phyloP scores from a whole-genome alignment of 2,888 invertebrate genomes.

The Oxycera nigricornis region DNA sequence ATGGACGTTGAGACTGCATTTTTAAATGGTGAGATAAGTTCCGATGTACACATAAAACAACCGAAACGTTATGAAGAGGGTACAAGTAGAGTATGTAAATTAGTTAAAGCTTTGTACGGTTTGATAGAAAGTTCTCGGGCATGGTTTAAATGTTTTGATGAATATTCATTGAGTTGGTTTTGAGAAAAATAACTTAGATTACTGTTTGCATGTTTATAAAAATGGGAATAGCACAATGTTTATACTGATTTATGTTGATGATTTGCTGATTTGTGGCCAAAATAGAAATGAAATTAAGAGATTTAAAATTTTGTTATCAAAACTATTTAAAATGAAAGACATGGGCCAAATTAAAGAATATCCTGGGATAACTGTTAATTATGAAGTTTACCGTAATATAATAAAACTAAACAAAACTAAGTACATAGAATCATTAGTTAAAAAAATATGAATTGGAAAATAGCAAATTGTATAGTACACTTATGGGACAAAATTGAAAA shows the following conservation, averaged over 20 bases:
- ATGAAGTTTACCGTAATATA: background rate
- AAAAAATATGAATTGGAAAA: slow-evolving; percentile 35
- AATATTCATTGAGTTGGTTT: background rate
- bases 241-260: background rate
- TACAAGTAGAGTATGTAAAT: slow-evolving; percentile 51
- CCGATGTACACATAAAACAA: slow-evolving; percentile 49
- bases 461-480: slow-evolving; percentile 41
- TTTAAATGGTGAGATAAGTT: slow-evolving; percentile 46
- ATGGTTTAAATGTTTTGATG: too few relatives aligned
- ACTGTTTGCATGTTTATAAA: background rate
- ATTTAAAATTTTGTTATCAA: too few relatives aligned
- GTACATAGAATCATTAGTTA: slow-evolving; percentile 36
- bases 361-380: slow-evolving; percentile 1
- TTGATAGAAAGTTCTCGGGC: slow-evolving; percentile 33
- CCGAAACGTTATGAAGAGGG: slow-evolving; percentile 51
- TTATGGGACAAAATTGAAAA: slow-evolving; percentile 43
- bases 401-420: slow-evolving; percentile 23
- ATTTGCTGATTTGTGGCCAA: background rate
- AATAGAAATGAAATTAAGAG: too few relatives aligned
- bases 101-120: slow-evolving; percentile 51
- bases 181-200: background rate
- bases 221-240: background rate
- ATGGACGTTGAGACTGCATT: too few relatives aligned
- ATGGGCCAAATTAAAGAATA: background rate
- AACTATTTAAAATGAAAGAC: slow-evolving; percentile 9